A percentile compares a stretch with the other conserved stretches of the same genome.
phyloP scores from a whole-genome alignment of 2,113 vertebrate genomes.

The Illadopsis cleaveri region DNA sequence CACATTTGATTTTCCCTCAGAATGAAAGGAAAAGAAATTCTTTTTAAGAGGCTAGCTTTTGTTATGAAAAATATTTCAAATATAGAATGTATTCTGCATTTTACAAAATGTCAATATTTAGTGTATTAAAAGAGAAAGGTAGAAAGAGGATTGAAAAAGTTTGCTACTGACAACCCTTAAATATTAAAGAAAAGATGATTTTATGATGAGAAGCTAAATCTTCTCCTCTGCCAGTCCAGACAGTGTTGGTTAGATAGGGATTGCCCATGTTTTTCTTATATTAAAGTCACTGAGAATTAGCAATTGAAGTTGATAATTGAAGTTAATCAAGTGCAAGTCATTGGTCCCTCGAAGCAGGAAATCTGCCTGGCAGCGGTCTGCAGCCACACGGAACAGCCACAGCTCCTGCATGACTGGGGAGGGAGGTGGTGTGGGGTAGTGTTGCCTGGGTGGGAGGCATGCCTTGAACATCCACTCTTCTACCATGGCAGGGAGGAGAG shows the following conservation, averaged over 20 bases:
- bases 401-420: not conserved
- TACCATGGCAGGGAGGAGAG: not conserved
- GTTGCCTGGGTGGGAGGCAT: not conserved
- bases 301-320: not conserved
- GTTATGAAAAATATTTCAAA: not conserved
- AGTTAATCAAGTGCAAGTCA: not conserved
- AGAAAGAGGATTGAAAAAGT: not conserved
- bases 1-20: not conserved
- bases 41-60: not conserved
- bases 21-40: not conserved
- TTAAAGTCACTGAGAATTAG: conserved; percentile 5
- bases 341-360: not conserved
- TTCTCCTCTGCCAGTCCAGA: not conserved
- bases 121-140: not conserved
- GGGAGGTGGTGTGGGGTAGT: no score
- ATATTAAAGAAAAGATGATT: not conserved
- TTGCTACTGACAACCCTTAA: not conserved
- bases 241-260: not conserved
- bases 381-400: not conserved
- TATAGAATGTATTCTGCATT: not conserved
- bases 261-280: not conserved
- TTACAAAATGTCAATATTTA: not conserved
- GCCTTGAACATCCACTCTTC: not conserved
- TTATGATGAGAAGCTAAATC: not conserved
- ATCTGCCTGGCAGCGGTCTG: not conserved